phyloP scores from a whole-genome alignment of 2,888 invertebrate species.

The Hipparchia sbordonii region DNA sequence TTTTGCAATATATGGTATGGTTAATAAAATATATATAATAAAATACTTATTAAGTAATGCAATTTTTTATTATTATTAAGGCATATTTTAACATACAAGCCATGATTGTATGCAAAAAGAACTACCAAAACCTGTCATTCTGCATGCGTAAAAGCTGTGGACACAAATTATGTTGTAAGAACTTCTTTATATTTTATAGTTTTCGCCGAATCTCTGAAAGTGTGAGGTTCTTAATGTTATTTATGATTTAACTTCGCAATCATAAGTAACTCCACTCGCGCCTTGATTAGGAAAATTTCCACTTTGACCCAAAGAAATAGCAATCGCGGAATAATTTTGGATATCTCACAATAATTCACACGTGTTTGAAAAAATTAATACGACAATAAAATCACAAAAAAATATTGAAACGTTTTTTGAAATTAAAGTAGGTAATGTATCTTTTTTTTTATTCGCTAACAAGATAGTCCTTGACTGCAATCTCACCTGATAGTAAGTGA shows the following conservation, averaged over 20 bases:
- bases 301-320: not conserved
- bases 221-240: constrained; percentile 12
- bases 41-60: not conserved
- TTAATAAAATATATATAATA: not conserved
- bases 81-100: constrained; percentile 1
- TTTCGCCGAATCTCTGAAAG: not conserved
- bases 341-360: constrained; percentile 13
- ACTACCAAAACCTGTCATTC: not conserved
- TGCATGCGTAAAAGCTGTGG: not conserved
- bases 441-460: no score
- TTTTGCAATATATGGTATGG: not conserved
- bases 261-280: constrained; percentile 2
- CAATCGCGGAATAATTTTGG: constrained; percentile 8
- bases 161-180: not conserved
- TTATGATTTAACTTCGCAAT: constrained; percentile 11
- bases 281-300: constrained; percentile 15
- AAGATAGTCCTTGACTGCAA: no score
- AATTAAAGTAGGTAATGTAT: constrained; percentile 6
- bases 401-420: constrained; percentile 1
- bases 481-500: no score
- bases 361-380: constrained; percentile 8
- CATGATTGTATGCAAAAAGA: not conserved
- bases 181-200: not conserved
- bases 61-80: not conserved
- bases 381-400: constrained; percentile 19